Base-by-base conservation (phyloP, 2,797 vertebrate species). In the Chaunax sp. region DNA sequence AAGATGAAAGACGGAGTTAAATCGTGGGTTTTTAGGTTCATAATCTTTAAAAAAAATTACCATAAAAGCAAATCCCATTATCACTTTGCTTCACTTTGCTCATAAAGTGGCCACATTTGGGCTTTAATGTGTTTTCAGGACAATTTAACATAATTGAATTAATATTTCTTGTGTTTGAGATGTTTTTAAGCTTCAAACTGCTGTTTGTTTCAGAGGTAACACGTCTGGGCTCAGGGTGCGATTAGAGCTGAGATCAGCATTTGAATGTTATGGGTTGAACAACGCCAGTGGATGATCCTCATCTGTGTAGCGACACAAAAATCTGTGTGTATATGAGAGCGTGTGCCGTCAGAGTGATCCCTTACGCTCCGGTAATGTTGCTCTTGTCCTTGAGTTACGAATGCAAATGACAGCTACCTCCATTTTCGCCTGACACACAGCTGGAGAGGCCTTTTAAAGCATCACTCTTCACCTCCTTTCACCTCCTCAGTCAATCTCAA, bases 391-490 rank as follows among this genome's bases (percentile, higher is more conserved):
- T 87, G 62, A 87, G 80, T 72, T 80, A 23, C 72, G 25, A 78
- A 84, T 83, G 81, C 76, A 84, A 84, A 87, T 84, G 81, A 82
- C 86, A 81, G 81, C 63, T 2, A 35, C 67, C 82, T 80, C 84
- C 76, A 82, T 78, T 84, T 85, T 77, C 72, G 63, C 7, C 69
- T 52, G 57, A 40, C 51, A 35, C 79, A 69, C 82, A 79, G 83
- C 82, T 79, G 82, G 69, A 86, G 85, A 81, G 75, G 72, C 64
- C 35, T 84, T 87, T 89, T 49, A 82, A 81, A 83, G 78, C 84
- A 81, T 77, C 72, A 74, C 78, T 77, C 77, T 70, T 66, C 78
- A 69, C 69, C 82, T 62, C 60, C 60, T 69, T 44, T 73, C 40
- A 56, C 62, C 71, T 72, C 62, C 57, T 78, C 75, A 12, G 52